Base-by-base conservation (phyloP, 2,113 vertebrate genomes). In the Loxodonta africana region DNA sequence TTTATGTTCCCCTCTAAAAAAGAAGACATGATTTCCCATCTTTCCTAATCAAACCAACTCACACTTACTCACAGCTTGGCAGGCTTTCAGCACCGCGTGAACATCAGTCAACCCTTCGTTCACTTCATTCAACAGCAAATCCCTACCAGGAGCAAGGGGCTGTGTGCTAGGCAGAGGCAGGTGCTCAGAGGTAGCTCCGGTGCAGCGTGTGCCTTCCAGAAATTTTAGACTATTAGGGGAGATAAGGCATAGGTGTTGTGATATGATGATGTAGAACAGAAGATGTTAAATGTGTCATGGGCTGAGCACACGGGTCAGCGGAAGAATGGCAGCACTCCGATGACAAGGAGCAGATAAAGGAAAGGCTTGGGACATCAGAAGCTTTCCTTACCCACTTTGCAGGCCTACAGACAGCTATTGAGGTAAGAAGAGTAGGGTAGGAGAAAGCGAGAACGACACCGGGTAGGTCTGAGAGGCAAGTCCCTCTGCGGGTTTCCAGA, bases 21-120 rank as follows among this genome's bases (percentile, higher is more conserved):
- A 88, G 46, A 95, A 95, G 89, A 90, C n/a, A 33, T 12, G 46
- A 71, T 93, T 96, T 96, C 74, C 91, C 46, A 71, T 93, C 91
- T 95, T 94, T 93, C 91, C 14, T 91, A 91, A 80, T 76, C 46
- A 4, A 90, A 51, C 63, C 87, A 83, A 51, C 91, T 94, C 93
- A 93, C 86, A 94, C 83, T 95, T 77, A 78, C 26, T 96, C 89
- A 83, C 67, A 81, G 84, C 73, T 67, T 88, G 78, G 85, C 82
- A 86, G 82, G 84, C 71, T 83, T 94, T 93, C 63, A 74, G 83
- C 69, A 6, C 83, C 8, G 82, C 33, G 0, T 25, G 30, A 90
- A 60, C 91, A 77, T 76, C 87, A 73, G 77, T 90, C 93, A 94
- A 26, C 21, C 74, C 60, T 69, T 81, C 57, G 8, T 62, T 91